Conservation (phyloP, 2,888 invertebrate species). For the Empis livida region DNA sequence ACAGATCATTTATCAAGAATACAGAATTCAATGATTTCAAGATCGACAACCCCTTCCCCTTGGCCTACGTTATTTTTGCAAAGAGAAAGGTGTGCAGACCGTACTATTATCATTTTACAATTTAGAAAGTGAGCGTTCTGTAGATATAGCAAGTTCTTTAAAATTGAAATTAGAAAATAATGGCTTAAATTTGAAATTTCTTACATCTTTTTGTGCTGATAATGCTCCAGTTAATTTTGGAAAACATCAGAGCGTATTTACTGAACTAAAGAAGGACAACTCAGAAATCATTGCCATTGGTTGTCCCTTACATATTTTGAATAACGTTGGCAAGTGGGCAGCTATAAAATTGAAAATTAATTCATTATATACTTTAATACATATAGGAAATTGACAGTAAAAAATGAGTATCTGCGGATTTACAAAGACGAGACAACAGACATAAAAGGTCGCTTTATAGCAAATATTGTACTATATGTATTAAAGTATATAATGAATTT, state of each 20-base stretch:
- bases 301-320: background rate
- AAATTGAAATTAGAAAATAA: background rate
- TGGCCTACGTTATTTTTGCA: background rate
- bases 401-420: too few relatives aligned
- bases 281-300: background rate
- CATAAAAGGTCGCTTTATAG: too few relatives aligned
- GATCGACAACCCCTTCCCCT: too few relatives aligned
- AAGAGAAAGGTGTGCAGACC: background rate
- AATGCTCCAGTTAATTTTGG: conserved; percentile 1
- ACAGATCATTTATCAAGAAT: too few relatives aligned
- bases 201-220: conserved; percentile 1
- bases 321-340: background rate
- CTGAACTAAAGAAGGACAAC: background rate
- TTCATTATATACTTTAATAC: too few relatives aligned
- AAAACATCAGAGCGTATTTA: background rate
- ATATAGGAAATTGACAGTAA: too few relatives aligned
- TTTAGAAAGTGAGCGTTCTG: background rate
- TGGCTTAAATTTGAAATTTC: conserved; percentile 1
- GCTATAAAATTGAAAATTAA: background rate
- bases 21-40: too few relatives aligned
- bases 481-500: background rate
- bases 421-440: too few relatives aligned
- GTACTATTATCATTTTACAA: conserved; percentile 1
- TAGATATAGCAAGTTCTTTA: background rate
- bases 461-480: background rate